Conservation (phyloP, 2,113 vertebrate species). For the Caranx melampygus region DNA sequence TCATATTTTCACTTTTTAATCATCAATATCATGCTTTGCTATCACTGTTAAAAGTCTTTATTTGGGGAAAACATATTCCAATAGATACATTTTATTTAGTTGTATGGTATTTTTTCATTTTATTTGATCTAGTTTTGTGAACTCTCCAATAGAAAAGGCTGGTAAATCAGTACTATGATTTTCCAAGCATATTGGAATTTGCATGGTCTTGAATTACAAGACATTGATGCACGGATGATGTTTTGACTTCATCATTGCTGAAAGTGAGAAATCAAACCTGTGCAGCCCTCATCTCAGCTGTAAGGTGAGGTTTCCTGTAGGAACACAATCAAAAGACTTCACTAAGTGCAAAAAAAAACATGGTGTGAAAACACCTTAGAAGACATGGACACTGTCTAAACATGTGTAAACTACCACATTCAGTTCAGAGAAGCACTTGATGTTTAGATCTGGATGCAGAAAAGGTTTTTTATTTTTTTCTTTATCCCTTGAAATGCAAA, state of each 20-base stretch:
- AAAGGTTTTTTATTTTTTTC: background rate
- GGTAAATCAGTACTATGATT: no score
- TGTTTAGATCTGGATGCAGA: background rate
- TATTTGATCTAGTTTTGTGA: no score
- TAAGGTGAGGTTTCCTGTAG: constrained; percentile 56
- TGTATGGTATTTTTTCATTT: no score
- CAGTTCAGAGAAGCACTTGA: background rate
- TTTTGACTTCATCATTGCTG: no score
- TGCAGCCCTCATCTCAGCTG: background rate
- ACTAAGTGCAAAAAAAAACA: constrained; percentile 6
- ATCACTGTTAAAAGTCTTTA: background rate
- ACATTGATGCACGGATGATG: no score
- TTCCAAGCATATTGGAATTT: no score
- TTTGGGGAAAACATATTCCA: background rate
- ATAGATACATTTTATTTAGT: no score
- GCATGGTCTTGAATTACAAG: no score
- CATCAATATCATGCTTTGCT: no score
- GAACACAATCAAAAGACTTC: constrained; percentile 55
- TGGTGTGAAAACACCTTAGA: background rate
- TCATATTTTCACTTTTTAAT: background rate
- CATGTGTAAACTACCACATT: accelerated
- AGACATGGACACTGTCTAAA: background rate
- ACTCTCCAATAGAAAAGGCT: background rate
- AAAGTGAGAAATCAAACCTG: no score
- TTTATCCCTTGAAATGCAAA: constrained; percentile 40